A percentile compares a stretch with the other conserved stretches of the same genome.
These are phyloP conservation scores for Podarcis raffonei DNA, from an alignment of 2,113 vertebrate species.

Conservation along the genomic window DNA sequence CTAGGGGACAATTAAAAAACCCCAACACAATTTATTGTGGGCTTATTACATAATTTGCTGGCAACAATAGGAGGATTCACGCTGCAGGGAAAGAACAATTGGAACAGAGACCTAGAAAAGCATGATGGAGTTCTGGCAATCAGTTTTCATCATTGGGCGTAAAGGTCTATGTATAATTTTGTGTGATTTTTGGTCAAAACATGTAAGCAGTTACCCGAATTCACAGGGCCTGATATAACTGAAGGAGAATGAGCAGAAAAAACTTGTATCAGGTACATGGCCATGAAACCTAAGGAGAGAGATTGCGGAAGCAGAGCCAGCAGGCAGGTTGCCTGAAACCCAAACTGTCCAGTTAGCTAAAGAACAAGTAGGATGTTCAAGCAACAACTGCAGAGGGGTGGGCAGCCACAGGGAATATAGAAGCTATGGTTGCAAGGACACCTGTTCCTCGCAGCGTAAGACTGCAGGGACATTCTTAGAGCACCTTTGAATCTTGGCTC, in stretches of 20 bases:
- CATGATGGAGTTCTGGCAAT: neutral
- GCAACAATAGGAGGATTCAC: neutral
- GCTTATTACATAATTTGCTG: neutral
- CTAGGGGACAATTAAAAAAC: conserved; percentile 66
- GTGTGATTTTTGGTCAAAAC: neutral
- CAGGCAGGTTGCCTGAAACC: neutral
- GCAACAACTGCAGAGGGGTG: neutral
- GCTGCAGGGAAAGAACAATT: neutral
- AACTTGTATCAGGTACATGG: neutral
- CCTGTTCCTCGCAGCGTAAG: neutral
- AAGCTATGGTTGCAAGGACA: neutral
- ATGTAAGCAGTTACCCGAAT: neutral
- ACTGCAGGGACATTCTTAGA: neutral
- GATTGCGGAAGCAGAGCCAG: neutral
- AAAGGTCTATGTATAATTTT: neutral
- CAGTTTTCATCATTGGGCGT: neutral
- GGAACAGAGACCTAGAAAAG: neutral
- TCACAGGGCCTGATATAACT: neutral
- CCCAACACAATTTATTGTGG: neutral
- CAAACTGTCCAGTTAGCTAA: too few species aligned
- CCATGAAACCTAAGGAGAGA: neutral
- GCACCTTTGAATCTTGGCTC: neutral
- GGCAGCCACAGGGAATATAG: neutral
- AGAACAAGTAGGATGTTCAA: neutral
- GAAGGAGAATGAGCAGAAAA: neutral